These are phyloP conservation scores for Amniataba percoides DNA, from an alignment of 2,797 vertebrate genomes.

Conservation along the genomic window DNA sequence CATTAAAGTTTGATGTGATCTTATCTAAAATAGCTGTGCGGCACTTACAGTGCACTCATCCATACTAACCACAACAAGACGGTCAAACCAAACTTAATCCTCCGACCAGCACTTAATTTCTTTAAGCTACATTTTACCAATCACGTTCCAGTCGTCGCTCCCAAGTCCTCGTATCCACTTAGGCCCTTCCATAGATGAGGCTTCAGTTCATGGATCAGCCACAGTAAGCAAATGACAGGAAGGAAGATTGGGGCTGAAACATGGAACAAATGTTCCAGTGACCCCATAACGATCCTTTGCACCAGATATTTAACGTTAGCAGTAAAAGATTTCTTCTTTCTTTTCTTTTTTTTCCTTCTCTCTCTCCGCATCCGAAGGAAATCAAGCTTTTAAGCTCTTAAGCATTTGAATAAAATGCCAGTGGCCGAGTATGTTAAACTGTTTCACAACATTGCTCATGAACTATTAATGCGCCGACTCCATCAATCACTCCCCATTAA, in stretches of 20 bases:
- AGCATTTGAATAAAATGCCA: slow-evolving; percentile 35
- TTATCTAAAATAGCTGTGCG: slow-evolving; percentile 37
- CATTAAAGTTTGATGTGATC: slow-evolving; percentile 64
- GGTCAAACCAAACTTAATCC: background rate
- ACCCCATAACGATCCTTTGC: slow-evolving; percentile 24
- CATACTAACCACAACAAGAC: slow-evolving; percentile 40
- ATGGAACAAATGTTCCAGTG: slow-evolving; percentile 20
- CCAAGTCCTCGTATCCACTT: slow-evolving; percentile 17
- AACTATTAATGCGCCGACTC: slow-evolving; percentile 43
- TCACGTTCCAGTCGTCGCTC: background rate
- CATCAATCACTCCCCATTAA: slow-evolving; percentile 53
- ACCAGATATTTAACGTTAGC: slow-evolving; percentile 21
- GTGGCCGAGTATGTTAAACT: slow-evolving; percentile 43
- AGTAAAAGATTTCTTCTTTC: background rate
- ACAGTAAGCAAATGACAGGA: slow-evolving; percentile 18
- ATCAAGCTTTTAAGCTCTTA: slow-evolving; percentile 32
- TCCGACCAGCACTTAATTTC: slow-evolving; percentile 2
- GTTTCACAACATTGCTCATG: slow-evolving; percentile 42
- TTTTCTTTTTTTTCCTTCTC: background rate
- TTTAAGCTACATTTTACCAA: background rate
- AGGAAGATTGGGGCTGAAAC: slow-evolving; percentile 6
- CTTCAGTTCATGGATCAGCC: slow-evolving; percentile 9
- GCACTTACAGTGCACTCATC: slow-evolving; percentile 6
- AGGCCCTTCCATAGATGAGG: background rate
- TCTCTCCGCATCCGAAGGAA: background rate